Evolutionary conservation across 2,113 vertebrate species (phyloP).

Genomic region (Ctenomys sociabilis): DNA sequence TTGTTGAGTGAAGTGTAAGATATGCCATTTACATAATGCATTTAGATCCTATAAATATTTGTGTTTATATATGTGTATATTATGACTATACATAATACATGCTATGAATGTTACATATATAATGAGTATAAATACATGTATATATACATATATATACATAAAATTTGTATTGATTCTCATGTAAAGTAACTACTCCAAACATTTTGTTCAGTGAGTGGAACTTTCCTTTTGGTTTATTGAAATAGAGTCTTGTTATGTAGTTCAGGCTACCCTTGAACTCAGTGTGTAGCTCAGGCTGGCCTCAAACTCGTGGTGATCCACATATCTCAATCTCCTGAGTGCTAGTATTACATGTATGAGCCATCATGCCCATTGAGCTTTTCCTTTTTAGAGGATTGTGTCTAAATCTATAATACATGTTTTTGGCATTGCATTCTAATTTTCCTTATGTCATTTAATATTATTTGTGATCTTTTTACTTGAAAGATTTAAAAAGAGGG

Average conservation of each 20-base stretch:
- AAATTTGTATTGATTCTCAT: not conserved
- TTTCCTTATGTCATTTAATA: slow-evolving; percentile 12
- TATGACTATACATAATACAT: not conserved
- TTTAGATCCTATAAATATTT: not conserved
- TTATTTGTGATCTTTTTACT: slow-evolving; percentile 31
- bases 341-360: not conserved
- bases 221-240: not conserved
- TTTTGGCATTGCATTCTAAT: slow-evolving; percentile 36
- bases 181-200: slow-evolving; percentile 6
- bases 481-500: not conserved
- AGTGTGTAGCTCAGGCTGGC: not conserved
- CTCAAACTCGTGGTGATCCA: not conserved
- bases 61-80: not conserved
- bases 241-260: not conserved
- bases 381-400: slow-evolving; percentile 32
- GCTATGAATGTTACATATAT: not conserved
- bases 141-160: not conserved
- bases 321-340: not conserved
- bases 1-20: not conserved
- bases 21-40: not conserved
- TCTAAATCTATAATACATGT: slow-evolving; percentile 20
- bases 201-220: slow-evolving; percentile 8
- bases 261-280: not conserved
- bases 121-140: not conserved
- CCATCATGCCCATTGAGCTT: not conserved